Evolutionary conservation across 1,140 invertebrate genomes (phyloP), one percentile per base, ranked within the genome.

Genomic region (Carposina sasakii): DNA sequence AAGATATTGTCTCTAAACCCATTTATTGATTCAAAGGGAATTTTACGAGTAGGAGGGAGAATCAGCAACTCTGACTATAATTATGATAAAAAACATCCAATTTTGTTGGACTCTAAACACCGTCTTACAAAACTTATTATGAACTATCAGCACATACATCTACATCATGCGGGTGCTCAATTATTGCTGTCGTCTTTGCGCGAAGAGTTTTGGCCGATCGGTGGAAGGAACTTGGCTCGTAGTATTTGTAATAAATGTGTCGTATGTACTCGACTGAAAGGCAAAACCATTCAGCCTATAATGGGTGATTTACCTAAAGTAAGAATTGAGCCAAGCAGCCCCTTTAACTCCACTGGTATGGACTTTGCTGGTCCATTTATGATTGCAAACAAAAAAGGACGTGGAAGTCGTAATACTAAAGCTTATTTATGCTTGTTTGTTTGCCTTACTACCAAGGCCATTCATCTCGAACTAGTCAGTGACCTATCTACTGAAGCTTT

Each of bases 401-500:
- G 55, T 13, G 57, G 54, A 28, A 42, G 39, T 20, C 45, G 52
- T 10, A 52, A 54, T n/a, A 41, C 48, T 5, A 71, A 71, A 46
- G 42, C 41, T 16, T 69, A 71, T 42, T 26, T 75, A n/a, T 57
- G 52, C 12, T 46, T 73, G 17, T 77, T 76, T 45, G 43, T 57
- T 6, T 69, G 71, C 21, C 46, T 74, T 23, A 6, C 5, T 8
- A 61, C 53, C 2, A 68, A 61, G 33, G 61, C 65, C 0, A 24
- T 71, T 8, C 65, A 63, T 48, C 39, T 64, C n/a, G 58, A 64
- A 50, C 5, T 51, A 1, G 55, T 59, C 1, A 50, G 47, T 28
- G 26, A 45, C 4, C n/a, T 55, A 22, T 17, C 8, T 15, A 47
- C 47, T 13, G 17, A 50, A 6, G 34, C 34, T 23, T 55, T 50